Percentiles rank a stretch among this genome's conserved stretches.
These are phyloP conservation scores for Clarias magur DNA, from an alignment of 2,113 vertebrate species.

Conservation along the genomic window DNA sequence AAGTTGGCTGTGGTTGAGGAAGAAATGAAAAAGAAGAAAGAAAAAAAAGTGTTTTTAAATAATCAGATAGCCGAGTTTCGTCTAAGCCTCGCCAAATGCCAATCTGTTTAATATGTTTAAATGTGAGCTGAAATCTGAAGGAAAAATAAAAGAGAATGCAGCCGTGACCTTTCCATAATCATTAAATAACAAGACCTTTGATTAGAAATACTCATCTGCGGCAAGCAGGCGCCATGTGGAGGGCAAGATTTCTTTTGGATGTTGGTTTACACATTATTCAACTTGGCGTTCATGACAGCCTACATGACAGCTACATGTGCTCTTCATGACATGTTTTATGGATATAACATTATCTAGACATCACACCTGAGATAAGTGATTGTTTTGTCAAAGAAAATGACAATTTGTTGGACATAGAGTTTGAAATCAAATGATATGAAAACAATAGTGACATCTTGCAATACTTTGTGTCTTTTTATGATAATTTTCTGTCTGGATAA, in stretches of 20 bases:
- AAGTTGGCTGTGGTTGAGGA: background rate
- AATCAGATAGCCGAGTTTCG: conserved; percentile 21
- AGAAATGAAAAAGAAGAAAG: conserved; percentile 34
- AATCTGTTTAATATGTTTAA: conserved; percentile 41
- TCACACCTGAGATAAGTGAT: background rate
- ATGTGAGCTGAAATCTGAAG: conserved; percentile 21
- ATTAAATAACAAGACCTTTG: conserved; percentile 44
- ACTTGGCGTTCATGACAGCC: background rate
- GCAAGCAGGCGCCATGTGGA: background rate
- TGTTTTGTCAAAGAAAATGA: background rate
- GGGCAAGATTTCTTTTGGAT: background rate
- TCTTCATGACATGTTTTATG: background rate
- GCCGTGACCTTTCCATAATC: conserved; percentile 53
- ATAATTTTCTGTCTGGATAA: background rate
- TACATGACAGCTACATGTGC: background rate
- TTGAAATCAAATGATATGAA: background rate
- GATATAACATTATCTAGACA: background rate
- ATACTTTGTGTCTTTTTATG: background rate
- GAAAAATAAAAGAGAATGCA: conserved; percentile 29
- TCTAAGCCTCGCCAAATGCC: conserved; percentile 39
- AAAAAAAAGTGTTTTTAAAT: conserved; percentile 24
- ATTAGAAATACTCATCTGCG: conserved; percentile 26
- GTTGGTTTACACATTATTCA: background rate
- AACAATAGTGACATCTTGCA: background rate
- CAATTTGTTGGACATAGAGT: background rate